Evolutionary conservation across 2,888 invertebrate genomes (phyloP).

Genomic region (Apodemia mormo): DNA sequence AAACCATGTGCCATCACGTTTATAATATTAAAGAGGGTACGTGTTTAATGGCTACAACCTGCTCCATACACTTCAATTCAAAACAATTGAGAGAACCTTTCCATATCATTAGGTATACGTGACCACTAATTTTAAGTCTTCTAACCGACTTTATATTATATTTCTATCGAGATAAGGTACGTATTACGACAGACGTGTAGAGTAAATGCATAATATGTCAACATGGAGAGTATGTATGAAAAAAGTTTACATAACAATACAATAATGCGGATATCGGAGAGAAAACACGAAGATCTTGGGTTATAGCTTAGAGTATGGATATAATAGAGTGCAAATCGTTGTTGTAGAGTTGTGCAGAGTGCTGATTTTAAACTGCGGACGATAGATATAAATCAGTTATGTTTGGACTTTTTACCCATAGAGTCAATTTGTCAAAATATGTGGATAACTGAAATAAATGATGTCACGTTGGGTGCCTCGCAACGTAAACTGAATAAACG

Average conservation of each 20-base stretch:
- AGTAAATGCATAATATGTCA: slow-evolving; percentile 17
- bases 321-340: no score
- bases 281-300: neutral
- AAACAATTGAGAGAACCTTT: slow-evolving; percentile 3
- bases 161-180: neutral
- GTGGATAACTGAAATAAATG: no score
- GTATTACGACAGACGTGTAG: neutral
- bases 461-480: no score
- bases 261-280: slow-evolving; percentile 4
- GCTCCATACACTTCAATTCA: neutral
- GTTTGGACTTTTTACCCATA: no score
- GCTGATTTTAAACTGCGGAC: no score
- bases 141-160: neutral
- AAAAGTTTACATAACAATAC: slow-evolving; percentile 15
- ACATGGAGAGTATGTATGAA: slow-evolving; percentile 1
- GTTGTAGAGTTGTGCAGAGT: no score
- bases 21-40: neutral
- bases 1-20: neutral
- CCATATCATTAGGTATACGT: slow-evolving; percentile 10
- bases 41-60: neutral
- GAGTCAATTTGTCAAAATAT: no score
- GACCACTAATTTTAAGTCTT: slow-evolving; percentile 1
- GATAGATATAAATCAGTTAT: no score
- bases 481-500: no score
- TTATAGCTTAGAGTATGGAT: no score